Base-by-base conservation (phyloP, 2,113 vertebrate species). In the Chunga burmeisteri region DNA sequence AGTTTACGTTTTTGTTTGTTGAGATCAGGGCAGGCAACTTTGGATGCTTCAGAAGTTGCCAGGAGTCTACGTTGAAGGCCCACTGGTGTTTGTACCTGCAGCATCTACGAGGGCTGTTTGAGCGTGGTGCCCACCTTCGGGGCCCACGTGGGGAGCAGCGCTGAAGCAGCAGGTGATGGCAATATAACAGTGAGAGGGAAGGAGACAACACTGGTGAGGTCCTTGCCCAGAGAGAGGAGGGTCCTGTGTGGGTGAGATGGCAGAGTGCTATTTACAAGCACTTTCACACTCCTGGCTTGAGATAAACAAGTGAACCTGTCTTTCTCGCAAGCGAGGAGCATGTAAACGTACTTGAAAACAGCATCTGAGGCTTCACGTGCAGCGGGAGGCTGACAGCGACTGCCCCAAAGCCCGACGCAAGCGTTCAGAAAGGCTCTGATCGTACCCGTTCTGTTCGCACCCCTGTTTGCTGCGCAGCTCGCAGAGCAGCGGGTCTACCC, bases 301-400 rank as follows among this genome's bases (percentile, higher is more conserved):
- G 62, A 90, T 46, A 90, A 95, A 88, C 84, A 82, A 91, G 82
- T 6, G 40, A 96, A 91, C 80, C 91, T 91, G 81, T 7, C 40
- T 66, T 91, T 88, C 53, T 82, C 36, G 72, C 49, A 53, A 70
- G 53, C 0, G 1, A 7, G 7, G 34, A 93, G 34, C 61, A 52
- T 26, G 49, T 23, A 49, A 81, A 68, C 8, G 19, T 56, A 15
- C 53, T 86, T 53, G 71, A 72, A 94, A 91, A 94, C 40, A 73
- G 79, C 53, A 68, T 84, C 81, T 78, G 78, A 88, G 65, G 56
- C 70, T 95, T 61, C 66, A 77, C 1, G 9, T 91, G 87, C 58
- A 14, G 44, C 3, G 0, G 40, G 74, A 87, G 59, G 74, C 56
- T 49, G 56, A 7, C 34, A 52, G 53, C 5, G 16, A 11, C 61